Percentiles rank a stretch among this genome's conserved stretches.
Conservation (phyloP, 2,113 vertebrate genomes). For the Crypturellus undulatus region DNA sequence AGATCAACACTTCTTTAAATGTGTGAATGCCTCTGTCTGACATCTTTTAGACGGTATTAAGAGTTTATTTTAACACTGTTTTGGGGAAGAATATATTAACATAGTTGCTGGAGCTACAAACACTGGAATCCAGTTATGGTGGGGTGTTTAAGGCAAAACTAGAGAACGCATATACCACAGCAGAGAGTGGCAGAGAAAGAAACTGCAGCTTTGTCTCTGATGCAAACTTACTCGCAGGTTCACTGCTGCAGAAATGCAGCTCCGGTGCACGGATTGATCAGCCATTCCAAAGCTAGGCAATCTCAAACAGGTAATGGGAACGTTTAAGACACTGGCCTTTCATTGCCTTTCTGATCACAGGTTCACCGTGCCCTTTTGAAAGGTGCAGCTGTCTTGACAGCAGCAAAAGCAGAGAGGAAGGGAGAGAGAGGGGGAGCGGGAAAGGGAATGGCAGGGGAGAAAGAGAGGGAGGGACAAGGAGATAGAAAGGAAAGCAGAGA, state of each 20-base stretch:
- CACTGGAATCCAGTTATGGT: not conserved
- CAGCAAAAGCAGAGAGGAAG: not conserved
- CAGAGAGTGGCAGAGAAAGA: constrained; percentile 42
- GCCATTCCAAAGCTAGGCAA: not conserved
- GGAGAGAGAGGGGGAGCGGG: not conserved
- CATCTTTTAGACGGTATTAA: not conserved
- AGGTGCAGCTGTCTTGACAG: constrained; percentile 37
- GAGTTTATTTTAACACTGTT: not conserved
- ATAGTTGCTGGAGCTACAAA: not conserved
- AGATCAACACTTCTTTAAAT: not conserved
- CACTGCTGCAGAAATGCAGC: not conserved
- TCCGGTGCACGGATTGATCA: not conserved
- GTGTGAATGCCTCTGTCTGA: not conserved
- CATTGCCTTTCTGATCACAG: not conserved
- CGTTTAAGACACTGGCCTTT: not conserved
- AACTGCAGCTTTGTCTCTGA: constrained; percentile 38
- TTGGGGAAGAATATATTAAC: not conserved
- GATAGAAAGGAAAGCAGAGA: not conserved
- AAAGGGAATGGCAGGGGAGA: not conserved
- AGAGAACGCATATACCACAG: not conserved
- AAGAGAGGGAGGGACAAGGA: not conserved
- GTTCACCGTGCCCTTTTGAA: constrained; percentile 2
- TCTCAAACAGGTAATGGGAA: not conserved
- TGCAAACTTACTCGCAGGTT: constrained; percentile 41
- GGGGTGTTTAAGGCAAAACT: not conserved